phyloP scores from a whole-genome alignment of 2,888 invertebrate genomes.

The Maniola hyperantus region DNA sequence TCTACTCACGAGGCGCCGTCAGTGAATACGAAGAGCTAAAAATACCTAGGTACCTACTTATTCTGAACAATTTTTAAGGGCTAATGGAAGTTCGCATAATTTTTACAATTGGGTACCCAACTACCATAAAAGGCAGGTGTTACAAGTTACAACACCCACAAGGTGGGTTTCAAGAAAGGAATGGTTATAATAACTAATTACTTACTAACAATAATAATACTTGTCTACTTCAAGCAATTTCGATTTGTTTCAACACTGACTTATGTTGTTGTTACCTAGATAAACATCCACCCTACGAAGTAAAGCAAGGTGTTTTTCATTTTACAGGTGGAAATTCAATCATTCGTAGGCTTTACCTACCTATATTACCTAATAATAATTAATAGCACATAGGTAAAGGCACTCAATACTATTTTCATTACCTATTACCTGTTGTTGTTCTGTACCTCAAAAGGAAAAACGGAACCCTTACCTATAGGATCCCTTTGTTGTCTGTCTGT shows the following conservation, averaged over 20 bases:
- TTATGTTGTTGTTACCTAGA: neutral
- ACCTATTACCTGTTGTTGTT: too few species aligned
- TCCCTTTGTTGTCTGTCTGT: too few species aligned
- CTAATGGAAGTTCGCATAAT: neutral
- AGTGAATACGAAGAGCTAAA: too few species aligned
- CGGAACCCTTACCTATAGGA: too few species aligned
- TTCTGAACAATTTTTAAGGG: neutral
- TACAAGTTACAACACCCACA: neutral
- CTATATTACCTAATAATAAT: too few species aligned
- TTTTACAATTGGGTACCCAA: neutral
- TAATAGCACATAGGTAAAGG: too few species aligned
- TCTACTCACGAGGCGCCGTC: too few species aligned
- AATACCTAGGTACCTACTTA: too few species aligned
- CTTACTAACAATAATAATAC: too few species aligned
- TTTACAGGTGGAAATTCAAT: constrained; percentile 3
- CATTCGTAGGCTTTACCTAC: too few species aligned
- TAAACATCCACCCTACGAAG: neutral
- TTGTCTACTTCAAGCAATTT: neutral
- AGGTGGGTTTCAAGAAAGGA: constrained; percentile 3
- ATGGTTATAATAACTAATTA: neutral
- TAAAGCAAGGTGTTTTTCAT: neutral
- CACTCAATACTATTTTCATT: too few species aligned
- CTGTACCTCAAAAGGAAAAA: too few species aligned
- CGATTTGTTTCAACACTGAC: neutral
- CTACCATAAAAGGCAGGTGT: constrained; percentile 1